These are phyloP conservation scores for Tenebrosternarchus preto DNA, from an alignment of 2,113 vertebrate genomes.

Conservation along the genomic window DNA sequence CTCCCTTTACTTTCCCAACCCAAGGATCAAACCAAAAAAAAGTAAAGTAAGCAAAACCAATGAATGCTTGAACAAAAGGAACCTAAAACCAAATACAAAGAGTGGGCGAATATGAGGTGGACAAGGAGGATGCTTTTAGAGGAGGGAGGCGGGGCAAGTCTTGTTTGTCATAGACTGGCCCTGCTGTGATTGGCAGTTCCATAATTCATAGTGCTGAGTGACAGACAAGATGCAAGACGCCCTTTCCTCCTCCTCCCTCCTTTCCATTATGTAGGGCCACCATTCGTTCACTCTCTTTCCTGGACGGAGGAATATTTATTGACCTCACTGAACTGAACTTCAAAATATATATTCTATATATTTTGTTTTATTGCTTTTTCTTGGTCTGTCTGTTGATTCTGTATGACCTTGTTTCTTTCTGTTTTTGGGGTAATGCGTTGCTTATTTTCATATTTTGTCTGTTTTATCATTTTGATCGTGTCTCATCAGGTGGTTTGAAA, in stretches of 20 bases:
- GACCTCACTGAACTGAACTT: slow-evolving; percentile 76
- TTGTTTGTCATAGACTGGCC: slow-evolving; percentile 51
- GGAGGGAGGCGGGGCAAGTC: slow-evolving; percentile 52
- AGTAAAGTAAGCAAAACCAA: slow-evolving; percentile 68
- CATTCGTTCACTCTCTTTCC: slow-evolving; percentile 66
- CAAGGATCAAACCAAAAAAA: slow-evolving; percentile 69
- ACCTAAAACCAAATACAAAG: slow-evolving; percentile 77
- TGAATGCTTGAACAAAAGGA: slow-evolving; percentile 74
- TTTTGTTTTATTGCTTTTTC: slow-evolving; percentile 65
- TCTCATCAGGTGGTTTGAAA: slow-evolving; percentile 68
- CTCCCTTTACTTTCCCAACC: slow-evolving; percentile 45
- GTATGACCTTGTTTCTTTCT: slow-evolving; percentile 73
- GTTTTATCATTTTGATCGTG: slow-evolving; percentile 58
- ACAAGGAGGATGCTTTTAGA: slow-evolving; percentile 51
- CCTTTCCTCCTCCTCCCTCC: slow-evolving; percentile 60
- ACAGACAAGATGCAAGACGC: slow-evolving; percentile 52
- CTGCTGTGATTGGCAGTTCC: slow-evolving; percentile 59
- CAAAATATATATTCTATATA: slow-evolving; percentile 67
- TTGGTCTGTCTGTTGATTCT: slow-evolving; percentile 71
- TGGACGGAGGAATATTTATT: slow-evolving; percentile 73
- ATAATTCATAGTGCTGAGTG: slow-evolving; percentile 60
- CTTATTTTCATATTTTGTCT: slow-evolving; percentile 72
- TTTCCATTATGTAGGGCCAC: slow-evolving; percentile 53
- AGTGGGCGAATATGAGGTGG: slow-evolving; percentile 62
- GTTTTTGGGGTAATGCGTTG: slow-evolving; percentile 67